These are phyloP conservation scores for Eurytoma californica DNA, from an alignment of 2,888 invertebrate genomes.

Conservation along the genomic window DNA sequence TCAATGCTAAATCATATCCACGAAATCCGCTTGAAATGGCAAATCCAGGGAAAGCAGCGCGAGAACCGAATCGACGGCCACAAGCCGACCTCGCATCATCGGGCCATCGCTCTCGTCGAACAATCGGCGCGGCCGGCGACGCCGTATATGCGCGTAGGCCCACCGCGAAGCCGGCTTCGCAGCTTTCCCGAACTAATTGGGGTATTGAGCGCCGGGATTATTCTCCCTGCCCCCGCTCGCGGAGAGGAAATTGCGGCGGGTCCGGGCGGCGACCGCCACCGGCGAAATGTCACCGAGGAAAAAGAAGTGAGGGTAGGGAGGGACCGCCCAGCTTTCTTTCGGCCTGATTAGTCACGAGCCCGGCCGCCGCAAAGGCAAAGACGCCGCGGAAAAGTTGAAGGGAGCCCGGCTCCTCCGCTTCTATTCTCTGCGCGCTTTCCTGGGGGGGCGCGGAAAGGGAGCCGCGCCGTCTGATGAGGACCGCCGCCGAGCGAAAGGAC, in stretches of 20 bases:
- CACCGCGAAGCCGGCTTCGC: slow-evolving; percentile 22
- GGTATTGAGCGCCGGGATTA: slow-evolving; percentile 42
- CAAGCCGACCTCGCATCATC: neutral
- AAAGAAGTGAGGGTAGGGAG: neutral
- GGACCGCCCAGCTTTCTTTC: slow-evolving; percentile 16
- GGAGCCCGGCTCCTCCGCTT: slow-evolving; percentile 31
- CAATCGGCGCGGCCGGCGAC: slow-evolving; percentile 14
- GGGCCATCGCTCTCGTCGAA: slow-evolving; percentile 25
- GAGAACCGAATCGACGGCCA: too few species aligned
- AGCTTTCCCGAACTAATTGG: slow-evolving; percentile 57
- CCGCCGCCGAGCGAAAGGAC: neutral
- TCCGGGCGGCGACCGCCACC: slow-evolving; percentile 32
- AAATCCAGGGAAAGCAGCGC: too few species aligned
- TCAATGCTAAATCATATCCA: too few species aligned
- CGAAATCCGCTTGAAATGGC: too few species aligned
- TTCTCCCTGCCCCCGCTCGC: neutral
- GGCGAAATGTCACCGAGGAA: slow-evolving; percentile 42
- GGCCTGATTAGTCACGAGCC: slow-evolving; percentile 48
- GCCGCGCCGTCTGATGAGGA: neutral
- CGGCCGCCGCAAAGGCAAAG: neutral
- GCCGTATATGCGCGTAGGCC: neutral
- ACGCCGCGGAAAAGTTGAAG: neutral
- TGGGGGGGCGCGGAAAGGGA: slow-evolving; percentile 40
- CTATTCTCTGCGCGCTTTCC: slow-evolving; percentile 34
- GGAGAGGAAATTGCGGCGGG: slow-evolving; percentile 35